A percentile compares a stretch with the other conserved stretches of the same genome.
These are phyloP conservation scores for Neodiprion pinetum DNA, from an alignment of 1,140 invertebrate genomes.

Conservation along the genomic window DNA sequence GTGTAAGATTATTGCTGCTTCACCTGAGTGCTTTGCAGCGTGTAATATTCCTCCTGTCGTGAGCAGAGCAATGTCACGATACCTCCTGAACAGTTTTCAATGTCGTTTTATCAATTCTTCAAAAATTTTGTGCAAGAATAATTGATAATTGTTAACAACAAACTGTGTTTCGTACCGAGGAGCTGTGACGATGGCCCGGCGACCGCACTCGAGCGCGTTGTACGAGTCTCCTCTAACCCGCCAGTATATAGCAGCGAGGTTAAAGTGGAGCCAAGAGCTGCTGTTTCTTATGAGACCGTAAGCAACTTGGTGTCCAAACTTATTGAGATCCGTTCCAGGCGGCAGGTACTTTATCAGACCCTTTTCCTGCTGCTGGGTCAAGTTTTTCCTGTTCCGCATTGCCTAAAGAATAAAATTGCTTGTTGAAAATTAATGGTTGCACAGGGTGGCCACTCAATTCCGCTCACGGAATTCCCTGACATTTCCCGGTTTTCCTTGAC, in stretches of 20 bases:
- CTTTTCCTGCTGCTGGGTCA: constrained; percentile 71
- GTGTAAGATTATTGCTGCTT: constrained; percentile 81
- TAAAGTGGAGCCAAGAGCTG: constrained; percentile 85
- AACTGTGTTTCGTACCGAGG: constrained; percentile 50
- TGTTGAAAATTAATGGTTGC: constrained; percentile 14
- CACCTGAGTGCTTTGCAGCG: constrained; percentile 73
- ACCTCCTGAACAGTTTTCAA: constrained; percentile 62
- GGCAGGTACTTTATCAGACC: constrained; percentile 69
- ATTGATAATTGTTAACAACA: constrained; percentile 12
- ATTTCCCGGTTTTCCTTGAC: constrained; percentile 1
- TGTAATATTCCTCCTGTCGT: constrained; percentile 86
- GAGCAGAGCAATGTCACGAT: constrained; percentile 81
- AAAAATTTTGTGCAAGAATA: constrained; percentile 1
- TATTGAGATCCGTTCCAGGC: constrained; percentile 68
- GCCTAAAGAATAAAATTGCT: constrained; percentile 52
- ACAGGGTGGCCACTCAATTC: constrained; percentile 9
- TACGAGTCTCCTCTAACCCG: constrained; percentile 78
- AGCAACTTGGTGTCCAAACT: constrained; percentile 73
- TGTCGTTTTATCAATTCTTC: not conserved
- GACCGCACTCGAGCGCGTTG: constrained; percentile 82
- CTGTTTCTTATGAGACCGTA: constrained; percentile 73
- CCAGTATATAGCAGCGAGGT: constrained; percentile 87
- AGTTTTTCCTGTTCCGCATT: constrained; percentile 70
- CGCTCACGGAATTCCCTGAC: not conserved
- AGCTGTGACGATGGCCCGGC: constrained; percentile 79